These are phyloP conservation scores for Gambusia holbrooki DNA, from an alignment of 2,113 vertebrate genomes.

Conservation along the genomic window DNA sequence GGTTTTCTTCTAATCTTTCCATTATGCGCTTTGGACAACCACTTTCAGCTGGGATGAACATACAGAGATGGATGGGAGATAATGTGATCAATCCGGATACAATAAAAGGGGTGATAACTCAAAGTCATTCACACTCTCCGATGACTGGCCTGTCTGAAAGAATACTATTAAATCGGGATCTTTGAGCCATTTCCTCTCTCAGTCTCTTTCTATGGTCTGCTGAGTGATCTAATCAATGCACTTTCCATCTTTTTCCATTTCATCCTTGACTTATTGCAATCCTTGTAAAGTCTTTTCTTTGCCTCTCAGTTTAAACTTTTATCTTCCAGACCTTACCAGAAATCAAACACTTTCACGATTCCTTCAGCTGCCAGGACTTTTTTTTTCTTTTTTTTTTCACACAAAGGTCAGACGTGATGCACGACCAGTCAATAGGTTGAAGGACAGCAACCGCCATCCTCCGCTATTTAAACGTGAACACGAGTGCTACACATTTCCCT, in stretches of 20 bases:
- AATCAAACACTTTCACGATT: slow-evolving; percentile 44
- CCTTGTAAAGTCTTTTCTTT: slow-evolving; percentile 43
- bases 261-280: slow-evolving; percentile 61
- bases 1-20: slow-evolving; percentile 75
- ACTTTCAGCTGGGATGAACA: slow-evolving; percentile 64
- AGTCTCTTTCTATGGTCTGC: slow-evolving; percentile 51
- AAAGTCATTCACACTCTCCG: slow-evolving; percentile 69
- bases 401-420: slow-evolving; percentile 21
- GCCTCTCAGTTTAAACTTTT: slow-evolving; percentile 39
- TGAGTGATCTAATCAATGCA: slow-evolving; percentile 69
- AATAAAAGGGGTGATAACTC: slow-evolving; percentile 76
- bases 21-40: slow-evolving; percentile 71
- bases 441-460: slow-evolving; percentile 18
- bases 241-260: slow-evolving; percentile 62
- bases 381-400: slow-evolving; percentile 24
- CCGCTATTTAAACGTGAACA: slow-evolving; percentile 31
- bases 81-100: slow-evolving; percentile 71
- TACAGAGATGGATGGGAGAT: slow-evolving; percentile 59
- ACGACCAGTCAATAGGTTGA: slow-evolving; percentile 18
- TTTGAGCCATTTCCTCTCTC: slow-evolving; percentile 67
- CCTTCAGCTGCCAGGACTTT: slow-evolving; percentile 9
- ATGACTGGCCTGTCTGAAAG: slow-evolving; percentile 61
- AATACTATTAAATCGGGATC: slow-evolving; percentile 65
- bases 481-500: slow-evolving; percentile 45
- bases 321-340: slow-evolving; percentile 27